These are phyloP conservation scores for Acleris laterana DNA, from an alignment of 2,888 invertebrate genomes.

Conservation along the genomic window DNA sequence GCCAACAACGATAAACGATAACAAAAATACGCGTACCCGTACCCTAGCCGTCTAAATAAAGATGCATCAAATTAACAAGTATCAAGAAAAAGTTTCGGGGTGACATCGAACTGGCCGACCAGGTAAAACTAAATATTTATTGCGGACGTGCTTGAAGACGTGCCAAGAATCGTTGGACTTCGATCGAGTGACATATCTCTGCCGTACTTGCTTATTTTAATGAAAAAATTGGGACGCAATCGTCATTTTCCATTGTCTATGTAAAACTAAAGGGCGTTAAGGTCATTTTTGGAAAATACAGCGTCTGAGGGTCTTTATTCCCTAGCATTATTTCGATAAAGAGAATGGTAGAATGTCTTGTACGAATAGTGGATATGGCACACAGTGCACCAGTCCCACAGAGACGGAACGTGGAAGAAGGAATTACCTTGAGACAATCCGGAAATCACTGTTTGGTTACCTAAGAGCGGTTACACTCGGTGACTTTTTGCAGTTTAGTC, in stretches of 20 bases:
- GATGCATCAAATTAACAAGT: slow-evolving; percentile 50
- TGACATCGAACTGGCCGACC: slow-evolving; percentile 65
- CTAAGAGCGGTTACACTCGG: too few species aligned
- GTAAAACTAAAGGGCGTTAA: not conserved
- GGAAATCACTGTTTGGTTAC: too few species aligned
- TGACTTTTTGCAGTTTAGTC: too few species aligned
- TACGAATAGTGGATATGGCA: too few species aligned
- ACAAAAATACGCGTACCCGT: slow-evolving; percentile 56
- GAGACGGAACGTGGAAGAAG: too few species aligned
- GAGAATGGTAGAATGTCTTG: too few species aligned
- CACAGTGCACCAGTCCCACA: too few species aligned
- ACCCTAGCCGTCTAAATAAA: slow-evolving; percentile 58
- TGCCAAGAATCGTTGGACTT: slow-evolving; percentile 78
- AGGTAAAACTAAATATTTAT: slow-evolving; percentile 73
- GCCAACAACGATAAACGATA: slow-evolving; percentile 70
- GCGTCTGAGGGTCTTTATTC: too few species aligned
- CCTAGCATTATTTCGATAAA: too few species aligned
- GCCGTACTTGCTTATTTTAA: slow-evolving; percentile 59
- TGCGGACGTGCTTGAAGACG: slow-evolving; percentile 73
- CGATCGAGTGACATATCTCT: slow-evolving; percentile 70
- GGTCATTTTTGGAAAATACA: too few species aligned
- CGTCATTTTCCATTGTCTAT: not conserved
- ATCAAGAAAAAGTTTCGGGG: slow-evolving; percentile 42
- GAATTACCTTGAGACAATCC: too few species aligned
- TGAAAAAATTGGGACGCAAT: slow-evolving; percentile 18